A percentile compares a stretch with the other conserved stretches of the same genome.
Evolutionary conservation across 2,113 vertebrate species (phyloP).

Genomic region (Eurystomus gularis): DNA sequence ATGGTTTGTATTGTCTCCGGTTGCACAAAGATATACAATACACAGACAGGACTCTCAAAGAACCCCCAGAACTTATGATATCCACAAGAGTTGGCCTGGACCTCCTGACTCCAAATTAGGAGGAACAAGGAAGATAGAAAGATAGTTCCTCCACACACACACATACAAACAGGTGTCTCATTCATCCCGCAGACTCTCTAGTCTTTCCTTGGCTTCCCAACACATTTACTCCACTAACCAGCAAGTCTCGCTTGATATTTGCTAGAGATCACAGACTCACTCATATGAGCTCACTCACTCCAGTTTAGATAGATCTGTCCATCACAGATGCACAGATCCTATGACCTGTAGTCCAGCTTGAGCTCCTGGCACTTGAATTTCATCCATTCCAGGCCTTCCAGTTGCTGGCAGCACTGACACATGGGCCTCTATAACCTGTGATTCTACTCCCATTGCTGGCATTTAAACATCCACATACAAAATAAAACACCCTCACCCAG

Average conservation of each 20-base stretch:
- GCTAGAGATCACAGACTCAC: background rate
- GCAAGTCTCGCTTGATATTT: background rate
- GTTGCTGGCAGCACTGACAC: background rate
- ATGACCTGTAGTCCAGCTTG: background rate
- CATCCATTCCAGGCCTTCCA: background rate
- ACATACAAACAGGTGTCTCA: background rate
- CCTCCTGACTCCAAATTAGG: background rate
- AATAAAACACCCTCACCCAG: background rate
- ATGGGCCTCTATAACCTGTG: background rate
- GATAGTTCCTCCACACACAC: background rate
- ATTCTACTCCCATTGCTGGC: background rate
- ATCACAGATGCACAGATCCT: background rate
- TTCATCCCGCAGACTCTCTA: background rate
- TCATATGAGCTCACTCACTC: background rate
- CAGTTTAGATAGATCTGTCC: background rate
- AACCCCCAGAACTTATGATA: background rate
- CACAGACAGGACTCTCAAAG: background rate
- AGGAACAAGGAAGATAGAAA: background rate
- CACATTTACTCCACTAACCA: background rate
- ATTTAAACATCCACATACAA: background rate
- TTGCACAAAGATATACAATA: background rate
- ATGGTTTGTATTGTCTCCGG: accelerated
- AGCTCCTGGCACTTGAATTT: background rate
- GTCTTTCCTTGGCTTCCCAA: background rate
- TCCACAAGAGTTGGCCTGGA: background rate